Base-by-base conservation (phyloP, 2,797 vertebrate species). In the Catamblyrhynchus diadema region DNA sequence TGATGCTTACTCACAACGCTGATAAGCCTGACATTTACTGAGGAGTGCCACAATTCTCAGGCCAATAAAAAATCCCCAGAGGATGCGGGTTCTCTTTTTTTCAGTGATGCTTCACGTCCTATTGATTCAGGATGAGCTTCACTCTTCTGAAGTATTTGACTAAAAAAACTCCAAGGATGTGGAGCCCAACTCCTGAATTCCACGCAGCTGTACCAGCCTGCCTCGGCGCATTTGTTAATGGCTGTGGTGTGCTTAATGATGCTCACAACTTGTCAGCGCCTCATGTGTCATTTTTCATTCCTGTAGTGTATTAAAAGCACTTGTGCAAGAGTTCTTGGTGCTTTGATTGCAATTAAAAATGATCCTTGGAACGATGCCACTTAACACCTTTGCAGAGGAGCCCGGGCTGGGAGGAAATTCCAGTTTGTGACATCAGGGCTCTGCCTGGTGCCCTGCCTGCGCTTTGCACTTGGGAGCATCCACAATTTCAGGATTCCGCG, bases 11-110 rank as follows among this genome's bases (percentile, higher is more conserved):
- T 91, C 93, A 95, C 96, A 91, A 57, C 57, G 37, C 89, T 93
- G 96, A 94, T 96, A 93, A 96, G 82, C 59, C 90, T 96, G 95
- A 88, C 90, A 84, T 95, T 93, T 95, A 93, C 82, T 86, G 95
- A 95, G 88, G 65, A 79, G 77, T 94, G 95, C 87, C 88, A 94
- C 88, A 75, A 83, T 95, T 91, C 91, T 83, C 91, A 79, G 82
- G 60, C 93, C 95, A 84, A 90, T 93, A 81, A 89, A 69, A 80
- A 92, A 74, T 74, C 93, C 91, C 87, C 2, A 70, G 87, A 94
- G 89, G 72, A 56, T 89, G 17, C 3, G 19, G 6, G 14, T 15
- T n/a, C 13, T 28, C 15, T 35, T 7, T 17, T 8, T 9, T 18
- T 3, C 30, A 44, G 57, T 33, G 75, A 85, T 91, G 65, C 65